Base-by-base conservation (phyloP, 2,888 invertebrate species). In the Margaritifera margaritifera region DNA sequence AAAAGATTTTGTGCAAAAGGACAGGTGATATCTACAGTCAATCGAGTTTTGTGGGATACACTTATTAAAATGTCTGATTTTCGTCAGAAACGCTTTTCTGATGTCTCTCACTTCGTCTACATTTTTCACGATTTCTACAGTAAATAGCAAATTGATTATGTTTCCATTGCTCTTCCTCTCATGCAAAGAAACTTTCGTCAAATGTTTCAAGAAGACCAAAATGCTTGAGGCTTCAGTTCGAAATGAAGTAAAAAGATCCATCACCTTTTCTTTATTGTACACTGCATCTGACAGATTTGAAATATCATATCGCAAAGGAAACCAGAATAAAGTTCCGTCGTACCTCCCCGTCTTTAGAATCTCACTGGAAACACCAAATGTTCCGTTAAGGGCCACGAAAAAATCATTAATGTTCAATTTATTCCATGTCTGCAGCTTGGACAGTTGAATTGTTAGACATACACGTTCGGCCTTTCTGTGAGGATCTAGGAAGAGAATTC, bases 251-350 rank as follows among this genome's bases (percentile, higher is more conserved):
- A 85, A 81, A 19, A 87, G 72, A 19, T 81, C 77, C 25, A 68
- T 64, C 20, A 85, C 77, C 59, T 82, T 84, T 24, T 77, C 65
- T 8, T 73, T 61, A 15, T 69, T 62, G 67, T 86, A 87, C 11
- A 79, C 22, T 11, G 72, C 83, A 27, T 78, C 75, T 22, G 85
- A 86, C 19, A 87, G 71, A 11, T 74, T 72, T 11, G 87, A 84
- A 50, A 64, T 50, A n/a, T 58, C 62, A 22, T 74, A 64, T 8
- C 88, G 77, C n/a, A 88, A 69, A 8, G 87, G 87, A 69, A 88
- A 87, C 72, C 87, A 74, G 64, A 88, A 87, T 59, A 88, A 25
- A 8, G 87, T 87, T 54, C 87, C 87, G 8, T 75, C 50, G 64
- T 74, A 87, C 64, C 69, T 67, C 8, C 84, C 81, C 3, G 66